Conservation (phyloP, 2,797 vertebrate genomes). For the Thaleichthys pacificus region DNA sequence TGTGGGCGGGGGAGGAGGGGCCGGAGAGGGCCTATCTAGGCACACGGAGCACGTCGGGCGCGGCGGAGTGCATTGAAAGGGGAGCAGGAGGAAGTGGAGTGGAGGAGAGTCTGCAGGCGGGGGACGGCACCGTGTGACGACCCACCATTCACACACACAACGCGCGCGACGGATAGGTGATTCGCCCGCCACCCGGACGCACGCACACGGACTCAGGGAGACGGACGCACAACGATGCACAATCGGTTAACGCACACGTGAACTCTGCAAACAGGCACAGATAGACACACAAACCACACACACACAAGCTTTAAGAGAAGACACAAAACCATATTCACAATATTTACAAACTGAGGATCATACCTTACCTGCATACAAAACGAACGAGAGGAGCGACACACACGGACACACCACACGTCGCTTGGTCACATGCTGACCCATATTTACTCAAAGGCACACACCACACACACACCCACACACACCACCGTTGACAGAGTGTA, state of each 20-base stretch:
- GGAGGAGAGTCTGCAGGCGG: conserved; percentile 35
- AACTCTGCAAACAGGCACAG: background rate
- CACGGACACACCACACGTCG: conserved; percentile 3
- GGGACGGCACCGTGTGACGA: conserved; percentile 21
- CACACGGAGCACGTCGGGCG: conserved; percentile 57
- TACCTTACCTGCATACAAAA: background rate
- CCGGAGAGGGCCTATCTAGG: conserved; percentile 57
- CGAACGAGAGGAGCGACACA: background rate
- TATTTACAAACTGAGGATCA: too few species aligned
- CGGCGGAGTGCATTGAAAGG: conserved; percentile 68
- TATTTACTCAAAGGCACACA: background rate
- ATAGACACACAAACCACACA: conserved; percentile 1
- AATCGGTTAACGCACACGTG: conserved; percentile 6
- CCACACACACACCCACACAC: conserved; percentile 12
- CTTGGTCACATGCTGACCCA: background rate
- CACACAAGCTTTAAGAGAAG: background rate
- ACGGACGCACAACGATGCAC: background rate
- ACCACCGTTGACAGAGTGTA: conserved; percentile 29
- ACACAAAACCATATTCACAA: background rate
- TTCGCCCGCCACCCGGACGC: background rate
- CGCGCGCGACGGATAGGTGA: background rate
- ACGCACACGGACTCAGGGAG: background rate
- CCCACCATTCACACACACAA: conserved; percentile 45
- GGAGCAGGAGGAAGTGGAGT: conserved; percentile 36
- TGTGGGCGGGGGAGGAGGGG: conserved; percentile 35